phyloP scores from a whole-genome alignment of 1,140 invertebrate genomes.

The Megathymus violae region DNA sequence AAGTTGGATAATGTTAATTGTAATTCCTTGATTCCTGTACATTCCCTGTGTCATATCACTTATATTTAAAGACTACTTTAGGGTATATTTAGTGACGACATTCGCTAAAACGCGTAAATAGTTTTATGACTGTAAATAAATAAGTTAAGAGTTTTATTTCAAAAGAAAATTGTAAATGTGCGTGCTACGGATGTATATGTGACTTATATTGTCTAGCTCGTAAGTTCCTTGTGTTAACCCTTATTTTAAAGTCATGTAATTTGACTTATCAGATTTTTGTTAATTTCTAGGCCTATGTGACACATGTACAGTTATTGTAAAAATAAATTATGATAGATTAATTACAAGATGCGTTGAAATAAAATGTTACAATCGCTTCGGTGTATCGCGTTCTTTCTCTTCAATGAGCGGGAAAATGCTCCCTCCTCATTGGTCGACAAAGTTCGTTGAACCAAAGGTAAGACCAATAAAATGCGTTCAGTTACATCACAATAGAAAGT shows the following conservation, averaged over 20 bases:
- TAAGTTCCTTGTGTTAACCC: constrained; percentile 28
- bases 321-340: constrained; percentile 34
- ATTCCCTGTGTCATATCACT: constrained; percentile 75
- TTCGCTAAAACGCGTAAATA: constrained; percentile 48
- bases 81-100: constrained; percentile 47
- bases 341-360: constrained; percentile 14
- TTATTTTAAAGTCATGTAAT: constrained; percentile 20
- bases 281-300: constrained; percentile 21
- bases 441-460: constrained; percentile 20
- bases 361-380: not conserved
- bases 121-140: constrained; percentile 58
- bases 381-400: constrained; percentile 1
- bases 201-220: constrained; percentile 54
- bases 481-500: constrained; percentile 30
- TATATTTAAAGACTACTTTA: constrained; percentile 57
- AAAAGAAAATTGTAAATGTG: constrained; percentile 77
- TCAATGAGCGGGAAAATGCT: constrained; percentile 14
- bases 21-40: constrained; percentile 53
- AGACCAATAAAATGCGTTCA: constrained; percentile 30
- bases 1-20: constrained; percentile 38
- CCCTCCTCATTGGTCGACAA: constrained; percentile 18
- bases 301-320: constrained; percentile 36
- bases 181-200: constrained; percentile 76
- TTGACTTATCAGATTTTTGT: constrained; percentile 13
- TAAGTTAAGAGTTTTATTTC: constrained; percentile 71